phyloP scores from a whole-genome alignment of 1,140 invertebrate species.

The Antheraea mylitta region DNA sequence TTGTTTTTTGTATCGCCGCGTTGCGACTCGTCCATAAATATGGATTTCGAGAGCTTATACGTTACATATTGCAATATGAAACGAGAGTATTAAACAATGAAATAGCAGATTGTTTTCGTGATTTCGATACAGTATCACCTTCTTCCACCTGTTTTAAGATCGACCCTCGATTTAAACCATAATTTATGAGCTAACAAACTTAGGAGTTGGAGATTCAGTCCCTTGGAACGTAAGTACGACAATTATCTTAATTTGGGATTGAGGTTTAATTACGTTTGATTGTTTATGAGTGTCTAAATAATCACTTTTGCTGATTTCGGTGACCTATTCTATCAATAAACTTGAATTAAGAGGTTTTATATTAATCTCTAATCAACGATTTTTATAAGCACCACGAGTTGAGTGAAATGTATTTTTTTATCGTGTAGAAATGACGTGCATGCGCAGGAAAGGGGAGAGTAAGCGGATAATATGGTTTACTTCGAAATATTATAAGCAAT shows the following conservation, averaged over 20 bases:
- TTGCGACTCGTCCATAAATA: constrained; percentile 25
- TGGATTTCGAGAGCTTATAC: constrained; percentile 20
- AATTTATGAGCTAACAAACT: background rate
- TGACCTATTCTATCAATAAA: too few relatives aligned
- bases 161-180: background rate
- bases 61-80: constrained; percentile 19
- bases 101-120: constrained; percentile 6
- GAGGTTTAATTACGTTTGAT: too few relatives aligned
- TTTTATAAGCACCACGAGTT: too few relatives aligned
- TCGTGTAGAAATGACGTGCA: too few relatives aligned
- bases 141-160: background rate
- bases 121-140: background rate
- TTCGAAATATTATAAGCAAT: too few relatives aligned
- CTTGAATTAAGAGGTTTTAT: too few relatives aligned
- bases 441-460: too few relatives aligned
- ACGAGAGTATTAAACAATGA: background rate
- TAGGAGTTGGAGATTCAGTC: background rate
- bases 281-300: too few relatives aligned
- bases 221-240: background rate
- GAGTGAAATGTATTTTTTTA: too few relatives aligned
- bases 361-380: too few relatives aligned
- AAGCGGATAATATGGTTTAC: too few relatives aligned
- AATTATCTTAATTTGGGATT: background rate
- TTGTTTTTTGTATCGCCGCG: constrained; percentile 28
- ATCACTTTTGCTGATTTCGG: too few relatives aligned